These are phyloP conservation scores for Sylvilagus bachmani DNA, from an alignment of 2,113 vertebrate species.

Conservation along the genomic window DNA sequence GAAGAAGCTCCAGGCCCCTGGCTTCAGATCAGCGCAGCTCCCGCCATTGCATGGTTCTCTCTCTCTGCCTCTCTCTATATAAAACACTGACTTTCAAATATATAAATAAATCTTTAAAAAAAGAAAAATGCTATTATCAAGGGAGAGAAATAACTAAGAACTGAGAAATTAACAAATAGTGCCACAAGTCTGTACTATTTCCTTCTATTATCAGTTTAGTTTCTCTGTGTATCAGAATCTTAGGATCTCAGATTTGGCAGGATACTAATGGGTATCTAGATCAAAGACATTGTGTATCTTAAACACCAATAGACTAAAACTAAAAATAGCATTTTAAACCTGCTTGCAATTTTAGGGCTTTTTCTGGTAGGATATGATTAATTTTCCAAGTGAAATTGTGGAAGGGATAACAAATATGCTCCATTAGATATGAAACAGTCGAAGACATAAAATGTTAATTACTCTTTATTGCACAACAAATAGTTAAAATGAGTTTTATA, in stretches of 20 bases:
- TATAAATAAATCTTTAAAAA: no score
- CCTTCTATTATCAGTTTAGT: not conserved
- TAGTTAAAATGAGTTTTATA: not conserved
- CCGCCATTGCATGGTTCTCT: no score
- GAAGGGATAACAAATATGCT: not conserved
- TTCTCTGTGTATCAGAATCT: not conserved
- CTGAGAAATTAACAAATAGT: not conserved
- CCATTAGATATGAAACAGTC: not conserved
- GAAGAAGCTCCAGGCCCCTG: no score
- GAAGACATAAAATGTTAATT: not conserved
- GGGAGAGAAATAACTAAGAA: not conserved
- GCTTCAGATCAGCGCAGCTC: no score
- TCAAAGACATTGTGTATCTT: not conserved
- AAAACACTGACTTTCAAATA: no score
- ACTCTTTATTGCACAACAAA: constrained; percentile 17
- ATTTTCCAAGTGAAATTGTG: not conserved
- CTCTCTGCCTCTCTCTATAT: no score
- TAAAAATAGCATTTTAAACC: not conserved
- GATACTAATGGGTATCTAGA: not conserved
- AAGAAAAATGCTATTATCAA: not conserved
- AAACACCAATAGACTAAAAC: not conserved
- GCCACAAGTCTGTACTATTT: not conserved
- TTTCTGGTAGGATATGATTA: not conserved
- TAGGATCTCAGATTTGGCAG: not conserved
- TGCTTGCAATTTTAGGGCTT: not conserved